Base-by-base conservation (phyloP, 2,888 invertebrate genomes). In the Bruchidius siliquastri region DNA sequence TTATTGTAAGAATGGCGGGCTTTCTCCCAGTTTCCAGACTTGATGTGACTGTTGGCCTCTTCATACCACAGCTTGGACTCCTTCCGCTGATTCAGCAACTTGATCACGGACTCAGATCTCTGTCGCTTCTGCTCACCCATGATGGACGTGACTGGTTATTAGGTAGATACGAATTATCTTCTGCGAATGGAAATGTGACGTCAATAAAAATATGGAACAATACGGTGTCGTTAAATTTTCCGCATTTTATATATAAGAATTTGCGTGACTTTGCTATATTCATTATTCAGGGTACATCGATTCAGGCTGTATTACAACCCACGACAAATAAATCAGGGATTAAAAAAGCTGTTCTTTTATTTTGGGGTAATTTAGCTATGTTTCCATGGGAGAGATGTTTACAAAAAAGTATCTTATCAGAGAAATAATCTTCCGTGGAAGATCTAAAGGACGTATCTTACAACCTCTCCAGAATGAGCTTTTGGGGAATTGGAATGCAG, bases 11-110 rank as follows among this genome's bases (percentile, higher is more conserved):
- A 90, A 18, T 86, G 86, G 10, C 94, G 87, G 0, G 94, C 93
- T 81, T 93, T 91, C 21, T 90, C 88, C 79, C 93, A 92, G 85
- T 93, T 91, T 18, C 93, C 92, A 77, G 90, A 90, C 87, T 94
- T 94, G 83, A 93, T 89, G 81, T 95, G 94, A 49, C 92, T 92
- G 20, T 90, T 89, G 13, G 94, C 93, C 84, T 95, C 95, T 84
- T 94, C 94, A 32, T 92, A 91, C 81, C 92, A 89, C 73, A 94
- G 88, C 84, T 94, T 94, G 0, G 93, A 91, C 80, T 86, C 85
- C 73, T 85, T 85, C 76, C 84, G 83, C 75, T 84, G 84, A 22
- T 80, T 82, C 21, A 81, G 80, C 68, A 84, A 72, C 78, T 85
- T 85, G 32, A 83, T 78, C 81, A 85, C 81, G 3, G 86, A 86